A percentile compares a stretch with the other conserved stretches of the same genome.
phyloP scores from a whole-genome alignment of 2,888 invertebrate genomes.

The Drosophila anceps region DNA sequence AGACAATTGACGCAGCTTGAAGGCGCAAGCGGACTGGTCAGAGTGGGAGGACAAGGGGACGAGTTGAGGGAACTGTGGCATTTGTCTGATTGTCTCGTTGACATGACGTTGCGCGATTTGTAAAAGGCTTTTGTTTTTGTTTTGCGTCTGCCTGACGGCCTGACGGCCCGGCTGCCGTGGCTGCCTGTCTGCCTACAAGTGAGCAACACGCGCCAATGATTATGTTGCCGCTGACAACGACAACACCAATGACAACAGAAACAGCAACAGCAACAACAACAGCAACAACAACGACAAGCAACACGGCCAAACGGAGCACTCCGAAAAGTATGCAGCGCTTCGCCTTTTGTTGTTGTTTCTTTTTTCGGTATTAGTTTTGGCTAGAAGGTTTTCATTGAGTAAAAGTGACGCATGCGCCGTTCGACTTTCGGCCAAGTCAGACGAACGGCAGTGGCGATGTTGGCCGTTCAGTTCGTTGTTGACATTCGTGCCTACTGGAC shows the following conservation, averaged over 20 bases:
- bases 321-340: conserved; percentile 57
- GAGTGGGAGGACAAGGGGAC: not conserved
- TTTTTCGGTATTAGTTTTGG: conserved; percentile 62
- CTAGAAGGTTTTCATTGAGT: conserved; percentile 77
- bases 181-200: conserved; percentile 64
- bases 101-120: conserved; percentile 77
- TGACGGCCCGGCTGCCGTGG: conserved; percentile 25
- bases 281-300: conserved; percentile 17
- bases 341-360: not conserved
- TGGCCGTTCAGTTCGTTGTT: conserved; percentile 67
- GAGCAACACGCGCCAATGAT: conserved; percentile 80
- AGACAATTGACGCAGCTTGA: conserved; percentile 70
- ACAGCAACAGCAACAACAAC: conserved; percentile 15
- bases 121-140: conserved; percentile 66
- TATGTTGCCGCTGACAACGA: conserved; percentile 73
- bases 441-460: conserved; percentile 14
- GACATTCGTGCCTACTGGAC: conserved; percentile 66
- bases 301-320: conserved; percentile 43
- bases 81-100: conserved; percentile 79
- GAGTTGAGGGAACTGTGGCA: conserved; percentile 46
- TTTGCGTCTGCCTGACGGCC: conserved; percentile 20
- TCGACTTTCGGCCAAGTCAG: conserved; percentile 4
- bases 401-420: conserved; percentile 70
- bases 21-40: conserved; percentile 29
- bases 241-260: conserved; percentile 36